phyloP scores from a whole-genome alignment of 2,797 vertebrate genomes.

The Ateles fusciceps region DNA sequence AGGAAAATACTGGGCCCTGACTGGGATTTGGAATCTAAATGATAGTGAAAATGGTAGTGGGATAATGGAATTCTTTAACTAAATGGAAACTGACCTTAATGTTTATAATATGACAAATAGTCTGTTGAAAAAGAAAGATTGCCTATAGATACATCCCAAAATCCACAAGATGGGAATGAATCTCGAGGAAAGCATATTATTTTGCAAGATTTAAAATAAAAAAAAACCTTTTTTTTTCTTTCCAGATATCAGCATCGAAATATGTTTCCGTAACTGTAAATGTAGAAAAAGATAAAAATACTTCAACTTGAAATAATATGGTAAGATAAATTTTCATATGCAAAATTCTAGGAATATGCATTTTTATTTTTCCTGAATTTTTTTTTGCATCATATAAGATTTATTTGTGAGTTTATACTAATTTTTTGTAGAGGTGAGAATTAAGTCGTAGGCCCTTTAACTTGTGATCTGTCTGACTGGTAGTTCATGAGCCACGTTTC shows the following conservation, averaged over 20 bases:
- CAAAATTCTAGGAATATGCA: not conserved
- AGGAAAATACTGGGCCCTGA: not conserved
- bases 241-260: not conserved
- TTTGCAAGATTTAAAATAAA: not conserved
- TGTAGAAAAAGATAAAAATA: not conserved
- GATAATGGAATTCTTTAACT: not conserved
- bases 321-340: not conserved
- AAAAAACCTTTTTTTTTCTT: not conserved
- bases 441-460: not conserved
- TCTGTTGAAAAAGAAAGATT: not conserved
- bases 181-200: not conserved
- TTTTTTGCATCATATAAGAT: not conserved
- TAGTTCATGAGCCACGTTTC: not conserved
- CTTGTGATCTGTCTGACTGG: not conserved
- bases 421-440: not conserved
- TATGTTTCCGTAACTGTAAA: not conserved
- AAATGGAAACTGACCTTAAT: not conserved
- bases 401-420: constrained; percentile 17
- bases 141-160: not conserved
- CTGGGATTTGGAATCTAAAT: not conserved
- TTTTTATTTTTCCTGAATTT: not conserved
- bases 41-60: not conserved
- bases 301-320: not conserved
- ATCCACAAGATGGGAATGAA: not conserved
- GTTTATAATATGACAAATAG: not conserved